Evolutionary conservation across 2,888 invertebrate species (phyloP), one percentile per base, ranked within the genome.

Genomic region (Omphaloscelis lunosa): DNA sequence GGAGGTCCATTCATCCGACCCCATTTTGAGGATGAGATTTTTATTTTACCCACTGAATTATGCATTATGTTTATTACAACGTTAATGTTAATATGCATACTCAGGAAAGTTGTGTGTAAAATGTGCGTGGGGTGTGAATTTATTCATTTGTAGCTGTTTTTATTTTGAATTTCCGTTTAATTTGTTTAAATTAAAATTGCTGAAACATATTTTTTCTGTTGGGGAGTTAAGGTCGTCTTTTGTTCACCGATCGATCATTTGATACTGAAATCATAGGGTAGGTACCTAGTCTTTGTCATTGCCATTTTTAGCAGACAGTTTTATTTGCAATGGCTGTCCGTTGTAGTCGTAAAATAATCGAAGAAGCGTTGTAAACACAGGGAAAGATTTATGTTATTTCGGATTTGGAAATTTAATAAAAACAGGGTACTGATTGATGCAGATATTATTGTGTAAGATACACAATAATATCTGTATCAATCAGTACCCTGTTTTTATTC

Each of bases 1-100:
- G 87, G 88, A 84, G 89, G 82, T 85, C 89, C 88, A 89, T 90
- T 87, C 79, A 79, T 82, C 75, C 82, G 79, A 80, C 83, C 84
- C 74, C 77, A 82, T 89, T 88, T 88, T 78, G 70, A 81, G 83
- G 85, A 86, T 80, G 84, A 78, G 83, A 86, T 87, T 88, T 87
- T 88, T 86, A 85, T 89, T 88, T 80, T 82, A 76, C 81, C 73
- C 83, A 72, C 83, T 83, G 88, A 86, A 83, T 88, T 85, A 82
- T 84, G 78, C 73, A 81, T 80, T 79, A 82, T 77, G 83, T 80
- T 87, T 85, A 87, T 87, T 85, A 81, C 81, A 76, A 79, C 77
- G 85, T 78, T 86, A 80, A 80, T 85, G 79, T 83, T 75, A 68
- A 73, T 81, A 75, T 71, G 65, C 39, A 86, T 68, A 74, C 77